Base-by-base conservation (phyloP, 2,888 invertebrate species). In the Tolmerus cingulatus region DNA sequence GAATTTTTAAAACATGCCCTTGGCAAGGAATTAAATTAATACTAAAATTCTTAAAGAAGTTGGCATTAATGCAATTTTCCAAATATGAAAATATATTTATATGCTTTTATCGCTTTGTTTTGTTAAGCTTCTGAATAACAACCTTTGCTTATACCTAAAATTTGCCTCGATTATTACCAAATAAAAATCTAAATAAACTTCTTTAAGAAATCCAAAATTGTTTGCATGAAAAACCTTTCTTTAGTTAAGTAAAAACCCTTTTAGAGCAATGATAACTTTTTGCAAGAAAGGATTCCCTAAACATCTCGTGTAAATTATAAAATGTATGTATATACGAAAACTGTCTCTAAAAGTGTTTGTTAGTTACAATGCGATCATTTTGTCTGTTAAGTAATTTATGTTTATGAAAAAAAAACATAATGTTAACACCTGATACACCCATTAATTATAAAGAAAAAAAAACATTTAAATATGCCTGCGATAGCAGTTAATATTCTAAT, bases 351-450 rank as follows among this genome's bases (percentile, higher is more conserved):
- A 82, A 66, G 30, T 9, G 27, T 37, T 66, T 34, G 37, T 82
- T 82, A 57, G 82, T 57, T 82, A 57, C 37, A 51, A 82, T 51
- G 27, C 27, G 57, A 34, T 66, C 30, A 57, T 57, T 30, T 27
- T 82, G 57, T 82, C 82, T 66, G 57, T 23, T 51, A 81, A 82
- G n/a, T 66, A 37, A 66, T 82, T 82, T 82, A 57, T 40, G 57
- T 82, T 79, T 16, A 79, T 66, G 57, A 57, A 57, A 79, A 51
- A 30, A 79, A 30, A 79, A 79, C 46, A 79, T 79, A 37, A 37
- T 40, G 46, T 27, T 82, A 82, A 82, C 82, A 82, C 85, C 85
- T 74, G 30, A 85, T 85, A 85, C 85, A 85, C 74, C 85, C 85
- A 74, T 85, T 37, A 55, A 57, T 30, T 27, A 55, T 77, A 57